Evolutionary conservation across 2,888 invertebrate species (phyloP), one percentile per base, ranked within the genome.

Genomic region (Rosalia funebris): DNA sequence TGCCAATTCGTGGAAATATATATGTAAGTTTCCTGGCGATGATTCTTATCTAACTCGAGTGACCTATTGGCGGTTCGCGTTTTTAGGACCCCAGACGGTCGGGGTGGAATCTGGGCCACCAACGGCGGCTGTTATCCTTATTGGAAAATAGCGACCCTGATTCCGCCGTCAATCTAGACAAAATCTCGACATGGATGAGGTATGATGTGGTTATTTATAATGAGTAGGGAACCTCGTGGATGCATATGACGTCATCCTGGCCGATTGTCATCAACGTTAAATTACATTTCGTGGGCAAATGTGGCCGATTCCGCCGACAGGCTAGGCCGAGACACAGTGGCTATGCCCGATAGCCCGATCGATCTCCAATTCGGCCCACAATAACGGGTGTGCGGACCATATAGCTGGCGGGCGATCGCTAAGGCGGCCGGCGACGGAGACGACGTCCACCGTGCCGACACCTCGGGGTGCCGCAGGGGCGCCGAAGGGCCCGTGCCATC

Each of bases 181-280:
- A 46, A 55, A 58, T 62, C 58, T 55, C 58, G 25, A 44, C 50
- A 50, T 58, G 54, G 45, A 39, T 55, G 44, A 55, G 41, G 17
- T 56, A 45, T 47, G 61, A 62, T 72, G 69, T 69, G 72, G 77
- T 77, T 79, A 79, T 79, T 79, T 78, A 77, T 78, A 77, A 73
- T 17, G 34, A 34, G 34, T 36, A 14, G 16, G 75, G 75, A 77
- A 78, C 77, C 77, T 79, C 76, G 76, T 77, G 76, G 74, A 77
- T 70, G 52, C 17, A 74, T 66, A 72, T 78, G 78, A 78, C 78
- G 78, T 78, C 77, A 78, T 47, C 69, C 4, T 70, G 47, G 47
- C 47, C 34, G 32, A 47, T 47, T 47, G 17, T 25, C 4, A 25
- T 36, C 15, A 12, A 36, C 47, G 17, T 15, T 36, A 34, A 12